Evolutionary conservation across 2,113 vertebrate species (phyloP), one percentile per base, ranked within the genome.

Genomic region (Chiloscyllium plagiosum): DNA sequence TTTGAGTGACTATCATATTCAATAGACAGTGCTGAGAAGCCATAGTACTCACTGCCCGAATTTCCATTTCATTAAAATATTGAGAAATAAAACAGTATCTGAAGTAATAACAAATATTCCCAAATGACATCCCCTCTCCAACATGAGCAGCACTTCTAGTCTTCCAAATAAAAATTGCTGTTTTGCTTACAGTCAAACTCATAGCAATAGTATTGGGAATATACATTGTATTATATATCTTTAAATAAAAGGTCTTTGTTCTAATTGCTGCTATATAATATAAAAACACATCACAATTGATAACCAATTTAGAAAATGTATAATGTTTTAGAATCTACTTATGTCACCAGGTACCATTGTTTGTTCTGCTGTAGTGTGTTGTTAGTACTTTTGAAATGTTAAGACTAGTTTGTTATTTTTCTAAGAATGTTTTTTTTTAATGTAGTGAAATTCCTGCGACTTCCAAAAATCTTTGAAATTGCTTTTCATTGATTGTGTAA

Each of bases 81-180:
- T 83, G 80, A 83, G n/a, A 83, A 83, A 83, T 83, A 83, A 83
- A 83, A 83, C 80, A 42, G 80, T 83, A 42, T 42, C 80, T 83
- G 80, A 83, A 83, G 80, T 83, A 42, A 37, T 83, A 37, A 80
- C 17, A 83, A 83, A 83, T 19, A 47, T 42, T 83, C 80, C 80
- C 80, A 83, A 83, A 47, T 83, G 19, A 19, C 80, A 61, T 61
- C 56, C 12, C 56, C 56, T 12, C 37, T 17, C 19, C 6, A 80
- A 83, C 5, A 83, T 83, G 80, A 90, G 50, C 26, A 90, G 3
- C 33, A 90, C 26, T 33, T 61, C 33, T 90, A 10, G 29, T 61
- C 50, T 89, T 7, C 50, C 87, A 61, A 90, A 90, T 90, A 29
- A 52, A 90, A 90, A n/a, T 61, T 90, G 52, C 12, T 61, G 87